Percentiles rank a stretch among this genome's conserved stretches.
Evolutionary conservation across 2,113 vertebrate species (phyloP).

Genomic region (Scartelaos histophorus): DNA sequence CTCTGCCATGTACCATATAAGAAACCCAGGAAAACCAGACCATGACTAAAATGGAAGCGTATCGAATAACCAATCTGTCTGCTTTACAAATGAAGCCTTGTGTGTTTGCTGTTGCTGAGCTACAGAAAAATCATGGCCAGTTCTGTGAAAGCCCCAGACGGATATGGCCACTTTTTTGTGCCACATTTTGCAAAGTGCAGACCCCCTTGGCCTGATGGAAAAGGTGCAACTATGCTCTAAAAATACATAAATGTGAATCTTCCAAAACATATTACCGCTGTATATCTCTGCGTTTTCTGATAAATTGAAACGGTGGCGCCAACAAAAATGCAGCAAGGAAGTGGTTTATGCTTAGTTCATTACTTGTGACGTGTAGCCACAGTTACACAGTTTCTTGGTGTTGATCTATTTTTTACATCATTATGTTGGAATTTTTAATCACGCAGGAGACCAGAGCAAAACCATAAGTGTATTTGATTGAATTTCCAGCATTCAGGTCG

Average conservation of each 20-base stretch:
- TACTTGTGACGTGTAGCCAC: constrained; percentile 44
- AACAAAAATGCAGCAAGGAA: constrained; percentile 58
- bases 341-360: constrained; percentile 45
- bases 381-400: constrained; percentile 35
- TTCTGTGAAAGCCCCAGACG: constrained; percentile 47
- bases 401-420: constrained; percentile 30
- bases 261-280: constrained; percentile 50
- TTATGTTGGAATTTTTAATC: constrained; percentile 36
- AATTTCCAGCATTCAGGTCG: constrained; percentile 5
- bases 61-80: constrained; percentile 71
- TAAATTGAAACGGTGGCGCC: constrained; percentile 65
- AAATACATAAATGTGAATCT: constrained; percentile 66
- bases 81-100: constrained; percentile 75
- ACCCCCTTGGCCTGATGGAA: constrained; percentile 61
- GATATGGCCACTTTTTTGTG: constrained; percentile 51
- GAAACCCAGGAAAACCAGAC: constrained; percentile 68
- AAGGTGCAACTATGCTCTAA: constrained; percentile 56
- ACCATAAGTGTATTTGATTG: constrained; percentile 2
- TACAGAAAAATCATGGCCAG: constrained; percentile 62
- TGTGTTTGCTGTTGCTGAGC: constrained; percentile 82
- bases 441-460: constrained; percentile 15
- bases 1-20: constrained; percentile 54
- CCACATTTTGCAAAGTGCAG: constrained; percentile 59
- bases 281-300: constrained; percentile 64
- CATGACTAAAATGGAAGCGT: constrained; percentile 70